phyloP scores from a whole-genome alignment of 2,888 invertebrate genomes.

The Drosophila paranaensis region DNA sequence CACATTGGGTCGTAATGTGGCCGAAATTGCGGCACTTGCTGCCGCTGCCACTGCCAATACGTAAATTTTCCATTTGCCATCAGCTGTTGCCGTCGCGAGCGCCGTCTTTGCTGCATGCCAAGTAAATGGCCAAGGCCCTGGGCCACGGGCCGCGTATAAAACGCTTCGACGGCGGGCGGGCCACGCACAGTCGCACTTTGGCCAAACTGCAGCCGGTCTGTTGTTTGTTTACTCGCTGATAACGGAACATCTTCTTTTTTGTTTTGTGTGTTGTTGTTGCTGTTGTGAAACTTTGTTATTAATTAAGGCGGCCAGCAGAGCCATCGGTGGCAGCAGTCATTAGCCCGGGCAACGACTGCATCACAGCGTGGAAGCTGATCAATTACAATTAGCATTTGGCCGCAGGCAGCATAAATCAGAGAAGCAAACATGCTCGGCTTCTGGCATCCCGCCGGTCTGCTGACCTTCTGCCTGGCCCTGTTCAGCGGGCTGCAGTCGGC shows the following conservation, averaged over 20 bases:
- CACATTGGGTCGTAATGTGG: conserved; percentile 21
- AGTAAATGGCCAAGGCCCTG: conserved; percentile 28
- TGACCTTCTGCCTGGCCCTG: conserved; percentile 37
- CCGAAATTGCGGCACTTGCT: background rate
- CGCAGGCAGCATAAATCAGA: conserved; percentile 29
- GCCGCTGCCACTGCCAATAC: conserved; percentile 25
- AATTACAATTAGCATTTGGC: conserved; percentile 47
- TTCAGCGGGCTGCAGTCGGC: conserved; percentile 51
- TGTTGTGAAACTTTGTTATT: conserved; percentile 23
- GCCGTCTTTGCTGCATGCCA: conserved; percentile 42
- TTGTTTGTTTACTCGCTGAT: conserved; percentile 13
- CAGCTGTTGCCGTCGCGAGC: conserved; percentile 17
- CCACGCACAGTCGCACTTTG: conserved; percentile 58
- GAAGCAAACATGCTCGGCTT: conserved; percentile 36
- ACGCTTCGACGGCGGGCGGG: conserved; percentile 42
- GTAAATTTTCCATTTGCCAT: conserved; percentile 49
- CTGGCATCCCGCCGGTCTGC: conserved; percentile 16
- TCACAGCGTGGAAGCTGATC: conserved; percentile 33
- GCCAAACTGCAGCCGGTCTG: conserved; percentile 36
- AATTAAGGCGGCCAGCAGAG: conserved; percentile 28
- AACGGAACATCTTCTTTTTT: conserved; percentile 7
- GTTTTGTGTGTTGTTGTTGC: too few relatives aligned
- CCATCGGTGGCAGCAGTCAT: background rate
- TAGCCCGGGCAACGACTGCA: conserved; percentile 5
- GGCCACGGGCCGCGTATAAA: conserved; percentile 52